Evolutionary conservation across 64 coral and sea anemone genomes (phyloP), one percentile per base, ranked within the genome.

Genomic region (Actinia equina): DNA sequence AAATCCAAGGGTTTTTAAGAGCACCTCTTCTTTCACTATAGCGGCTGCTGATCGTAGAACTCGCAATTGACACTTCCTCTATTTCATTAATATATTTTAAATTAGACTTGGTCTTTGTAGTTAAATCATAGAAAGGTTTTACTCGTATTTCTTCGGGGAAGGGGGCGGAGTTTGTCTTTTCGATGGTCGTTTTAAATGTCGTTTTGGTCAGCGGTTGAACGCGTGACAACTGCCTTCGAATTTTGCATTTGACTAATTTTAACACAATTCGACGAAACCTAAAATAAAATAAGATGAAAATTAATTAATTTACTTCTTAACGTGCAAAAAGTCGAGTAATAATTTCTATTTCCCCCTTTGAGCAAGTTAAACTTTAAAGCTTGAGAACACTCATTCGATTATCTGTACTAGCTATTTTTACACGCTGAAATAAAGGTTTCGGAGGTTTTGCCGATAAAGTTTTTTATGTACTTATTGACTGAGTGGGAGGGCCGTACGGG

Each of bases 251-350:
- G 76, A 79, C 7, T 41, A 79, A 0, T 26, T 44, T 79, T 79
- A 79, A 22, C 76, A 79, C n/a, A 3, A 79, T 79, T 79, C 44
- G 27, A 43, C 76, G 76, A 79, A 79, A 79, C 5, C 76, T 79
- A 44, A 79, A 79, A 26, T 17, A 19, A 42, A 17, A 20, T 8
- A 65, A 65, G 5, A 65, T 65, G 19, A 5, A 65, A n/a, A 4
- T n/a, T 6, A 65, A n/a, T 9, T 4, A n/a, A n/a, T 13, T 49
- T 49, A 49, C 46, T 49, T 49, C 46, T 49, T 49, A 8, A 49
- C 7, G 46, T 49, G 7, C 4, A 49, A n/a, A n/a, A n/a, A 49
- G 4, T 2, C 7, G 46, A 49, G 4, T 37, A 37, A 37, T 37
- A 37, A 37, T 37, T 37, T 37, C 1, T 0, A 37, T 37, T 37